Conservation (phyloP, 1,140 invertebrate genomes). For the Mya arenaria region DNA sequence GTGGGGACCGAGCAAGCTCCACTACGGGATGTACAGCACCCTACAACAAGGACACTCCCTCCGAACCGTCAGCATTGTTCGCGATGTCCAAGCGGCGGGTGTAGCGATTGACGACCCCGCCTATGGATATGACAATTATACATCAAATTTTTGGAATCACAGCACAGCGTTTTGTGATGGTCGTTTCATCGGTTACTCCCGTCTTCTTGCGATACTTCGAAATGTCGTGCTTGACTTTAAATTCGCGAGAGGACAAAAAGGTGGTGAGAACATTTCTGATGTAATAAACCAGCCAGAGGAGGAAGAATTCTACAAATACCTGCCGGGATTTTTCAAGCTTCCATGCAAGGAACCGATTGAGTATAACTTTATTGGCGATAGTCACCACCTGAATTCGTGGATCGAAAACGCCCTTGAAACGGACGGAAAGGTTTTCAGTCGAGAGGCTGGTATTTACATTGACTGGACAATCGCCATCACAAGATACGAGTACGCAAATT, state of each 20-base stretch:
- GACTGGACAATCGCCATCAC: conserved; percentile 65
- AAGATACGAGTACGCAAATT: conserved; percentile 78
- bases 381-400: conserved; percentile 65
- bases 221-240: conserved; percentile 61
- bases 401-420: conserved; percentile 7
- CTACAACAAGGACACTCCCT: too few species aligned
- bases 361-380: conserved; percentile 34
- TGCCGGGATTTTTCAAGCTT: conserved; percentile 69
- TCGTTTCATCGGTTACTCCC: conserved; percentile 54
- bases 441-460: neutral
- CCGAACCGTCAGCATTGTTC: too few species aligned
- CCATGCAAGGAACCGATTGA: conserved; percentile 40
- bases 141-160: too few species aligned
- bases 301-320: conserved; percentile 67
- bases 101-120: too few species aligned
- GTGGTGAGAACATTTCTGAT: conserved; percentile 71
- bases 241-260: conserved; percentile 45
- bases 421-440: neutral
- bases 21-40: too few species aligned
- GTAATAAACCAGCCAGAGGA: conserved; percentile 75
- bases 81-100: too few species aligned
- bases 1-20: too few species aligned
- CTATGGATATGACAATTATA: too few species aligned
- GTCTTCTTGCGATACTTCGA: conserved; percentile 61
- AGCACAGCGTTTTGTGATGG: conserved; percentile 18